Evolutionary conservation across 1,140 invertebrate genomes (phyloP), one percentile per base, ranked within the genome.

Genomic region (Formica selysi): DNA sequence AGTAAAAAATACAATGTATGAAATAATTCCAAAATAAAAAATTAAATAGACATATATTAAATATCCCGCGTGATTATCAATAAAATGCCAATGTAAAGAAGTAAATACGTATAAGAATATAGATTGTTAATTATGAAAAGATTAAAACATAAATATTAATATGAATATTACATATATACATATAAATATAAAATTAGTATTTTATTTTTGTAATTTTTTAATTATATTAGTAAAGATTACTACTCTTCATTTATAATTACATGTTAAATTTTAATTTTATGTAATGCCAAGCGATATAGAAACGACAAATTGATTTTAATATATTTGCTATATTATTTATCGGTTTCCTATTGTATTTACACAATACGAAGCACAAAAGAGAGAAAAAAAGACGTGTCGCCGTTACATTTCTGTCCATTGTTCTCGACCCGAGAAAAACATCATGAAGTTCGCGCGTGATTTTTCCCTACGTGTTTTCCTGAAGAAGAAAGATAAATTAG

Each of bases 401-500:
- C 51, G 22, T 29, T 41, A 6, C 4, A 32, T 81, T 71, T 81
- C 36, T 13, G 3, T 38, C 0, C 11, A 44, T 73, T 57, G 29
- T 57, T 74, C 26, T 62, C 38, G 19, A 62, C 38, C 26, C 13
- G 19, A 32, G 29, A 44, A 74, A 74, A 83, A 83, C 57, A n/a
- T 36, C 13, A 36, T 70, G 51, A 80, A 2, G 57, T 74, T 83
- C 44, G 68, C 36, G 16, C 11, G 57, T 38, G 19, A 62, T 74
- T 83, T 44, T 81, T 41, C 22, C 29, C 26, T 22, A 26, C 32
- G 26, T 13, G 54, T 81, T 81, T 59, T 61, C 29, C 65, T 13
- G 2, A 13, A 59, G n/a, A n/a, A 26, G 13, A 44, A 78, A 85
- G 62, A 86, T 88, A 86, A 88, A 90, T 90, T 89, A 89, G 64